Conservation (phyloP, 2,888 invertebrate species). For the Temnothorax unifasciatus region DNA sequence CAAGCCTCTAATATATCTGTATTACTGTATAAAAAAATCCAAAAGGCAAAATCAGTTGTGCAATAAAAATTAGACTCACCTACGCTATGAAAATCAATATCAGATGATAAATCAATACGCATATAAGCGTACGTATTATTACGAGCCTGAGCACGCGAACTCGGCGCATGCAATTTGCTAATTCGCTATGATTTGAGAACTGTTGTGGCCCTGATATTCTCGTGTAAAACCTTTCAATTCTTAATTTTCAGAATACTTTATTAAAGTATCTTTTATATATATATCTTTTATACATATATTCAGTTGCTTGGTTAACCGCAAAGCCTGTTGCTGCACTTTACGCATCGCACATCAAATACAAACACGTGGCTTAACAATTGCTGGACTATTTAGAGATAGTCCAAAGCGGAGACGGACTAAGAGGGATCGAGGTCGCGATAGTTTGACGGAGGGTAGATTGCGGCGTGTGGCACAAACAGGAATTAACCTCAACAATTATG, state of each 20-base stretch:
- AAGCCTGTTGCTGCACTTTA: constrained; percentile 38
- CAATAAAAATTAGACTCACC: not conserved
- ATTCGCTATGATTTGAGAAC: not conserved
- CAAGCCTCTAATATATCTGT: not conserved
- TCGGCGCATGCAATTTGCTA: not conserved
- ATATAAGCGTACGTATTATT: not conserved
- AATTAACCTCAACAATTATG: constrained; percentile 80
- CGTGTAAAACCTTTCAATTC: not conserved
- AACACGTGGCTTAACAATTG: constrained; percentile 53
- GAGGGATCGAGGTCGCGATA: constrained; percentile 63
- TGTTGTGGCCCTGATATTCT: not conserved
- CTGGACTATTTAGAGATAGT: constrained; percentile 46
- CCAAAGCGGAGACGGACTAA: constrained; percentile 33
- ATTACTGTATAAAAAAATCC: not conserved
- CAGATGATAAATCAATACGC: not conserved
- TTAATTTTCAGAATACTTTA: not conserved
- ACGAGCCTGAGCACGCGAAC: not conserved
- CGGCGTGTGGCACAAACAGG: constrained; percentile 74
- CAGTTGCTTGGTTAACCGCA: not conserved
- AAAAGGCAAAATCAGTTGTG: not conserved
- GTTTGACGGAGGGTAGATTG: constrained; percentile 68
- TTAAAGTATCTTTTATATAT: not conserved
- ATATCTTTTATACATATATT: not conserved
- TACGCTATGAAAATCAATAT: not conserved
- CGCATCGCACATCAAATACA: constrained; percentile 25